Percentiles rank a stretch among this genome's conserved stretches.
These are phyloP conservation scores for Montipora efflorescens DNA, from an alignment of 64 coral and sea anemone species.

Conservation along the genomic window DNA sequence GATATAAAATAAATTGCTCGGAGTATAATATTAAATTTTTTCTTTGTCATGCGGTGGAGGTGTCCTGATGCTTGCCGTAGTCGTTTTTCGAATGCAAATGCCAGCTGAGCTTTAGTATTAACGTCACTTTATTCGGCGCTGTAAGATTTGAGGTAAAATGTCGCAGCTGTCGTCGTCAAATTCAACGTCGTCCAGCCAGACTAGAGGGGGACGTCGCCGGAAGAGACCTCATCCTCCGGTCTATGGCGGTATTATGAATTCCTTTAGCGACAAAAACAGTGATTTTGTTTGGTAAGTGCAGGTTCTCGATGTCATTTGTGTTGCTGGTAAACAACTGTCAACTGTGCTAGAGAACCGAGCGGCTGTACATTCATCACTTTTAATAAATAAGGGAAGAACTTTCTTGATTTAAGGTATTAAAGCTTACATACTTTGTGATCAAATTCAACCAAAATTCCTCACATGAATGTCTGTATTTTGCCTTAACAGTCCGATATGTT, in stretches of 20 bases:
- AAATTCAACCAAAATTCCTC: background rate
- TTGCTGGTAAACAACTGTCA: background rate
- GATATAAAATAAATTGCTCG: background rate
- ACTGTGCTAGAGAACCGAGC: background rate
- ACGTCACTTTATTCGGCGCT: background rate
- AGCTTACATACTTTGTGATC: constrained; percentile 16
- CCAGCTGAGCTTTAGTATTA: background rate
- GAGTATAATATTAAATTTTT: background rate
- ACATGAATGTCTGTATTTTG: constrained; percentile 37
- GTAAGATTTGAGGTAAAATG: background rate
- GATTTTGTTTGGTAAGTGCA: constrained; percentile 97
- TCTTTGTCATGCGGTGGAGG: background rate
- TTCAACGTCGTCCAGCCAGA: constrained; percentile 52
- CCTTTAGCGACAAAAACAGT: constrained; percentile 98
- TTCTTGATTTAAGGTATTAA: too few relatives aligned
- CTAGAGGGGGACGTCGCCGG: constrained; percentile 74
- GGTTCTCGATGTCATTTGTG: background rate
- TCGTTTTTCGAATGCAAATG: background rate
- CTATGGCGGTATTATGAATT: constrained; percentile 95
- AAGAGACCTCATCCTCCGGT: constrained; percentile 99
- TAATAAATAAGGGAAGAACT: background rate
- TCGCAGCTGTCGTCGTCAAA: constrained; percentile 39
- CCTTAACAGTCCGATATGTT: constrained; percentile 94
- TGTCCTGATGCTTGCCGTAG: background rate
- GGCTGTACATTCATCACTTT: too few relatives aligned